These are phyloP conservation scores for Eupithecia pulchellata DNA, from an alignment of 2,888 invertebrate species.

Conservation along the genomic window DNA sequence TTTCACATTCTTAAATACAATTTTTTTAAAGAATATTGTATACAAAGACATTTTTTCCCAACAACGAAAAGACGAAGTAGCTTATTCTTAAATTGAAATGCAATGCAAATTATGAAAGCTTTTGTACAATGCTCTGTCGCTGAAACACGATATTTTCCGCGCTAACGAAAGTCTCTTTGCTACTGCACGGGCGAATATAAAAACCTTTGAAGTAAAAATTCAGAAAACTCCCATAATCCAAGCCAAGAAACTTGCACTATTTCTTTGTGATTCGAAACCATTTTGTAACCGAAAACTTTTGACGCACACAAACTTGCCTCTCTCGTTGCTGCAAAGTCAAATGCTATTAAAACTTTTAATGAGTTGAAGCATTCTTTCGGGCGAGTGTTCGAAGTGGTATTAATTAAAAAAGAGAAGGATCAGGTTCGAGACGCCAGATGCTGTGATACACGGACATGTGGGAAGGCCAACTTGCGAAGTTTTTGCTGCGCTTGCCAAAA, in stretches of 20 bases:
- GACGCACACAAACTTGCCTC: slow-evolving; percentile 73
- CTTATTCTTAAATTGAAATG: slow-evolving; percentile 13
- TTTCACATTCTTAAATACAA: neutral
- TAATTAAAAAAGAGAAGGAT: slow-evolving; percentile 82
- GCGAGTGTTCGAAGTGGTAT: slow-evolving; percentile 82
- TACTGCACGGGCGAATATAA: slow-evolving; percentile 12
- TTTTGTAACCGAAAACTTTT: slow-evolving; percentile 65
- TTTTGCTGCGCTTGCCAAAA: slow-evolving; percentile 55
- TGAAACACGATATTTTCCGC: slow-evolving; percentile 16
- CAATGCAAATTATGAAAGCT: slow-evolving; percentile 17
- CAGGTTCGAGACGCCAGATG: slow-evolving; percentile 62
- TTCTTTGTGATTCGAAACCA: slow-evolving; percentile 54
- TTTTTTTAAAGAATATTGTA: neutral
- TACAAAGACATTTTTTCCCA: neutral
- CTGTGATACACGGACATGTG: slow-evolving; percentile 50
- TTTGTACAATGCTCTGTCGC: slow-evolving; percentile 14
- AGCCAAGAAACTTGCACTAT: slow-evolving; percentile 51
- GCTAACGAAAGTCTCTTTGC: slow-evolving; percentile 15
- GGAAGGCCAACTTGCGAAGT: slow-evolving; percentile 46
- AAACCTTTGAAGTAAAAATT: slow-evolving; percentile 34
- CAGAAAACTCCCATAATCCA: slow-evolving; percentile 36
- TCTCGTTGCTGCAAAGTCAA: slow-evolving; percentile 70
- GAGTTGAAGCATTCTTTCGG: slow-evolving; percentile 83
- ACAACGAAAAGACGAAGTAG: slow-evolving; percentile 3
- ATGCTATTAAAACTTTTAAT: slow-evolving; percentile 85